Evolutionary conservation across 2,113 vertebrate genomes (phyloP).

Genomic region (Chunga burmeisteri): DNA sequence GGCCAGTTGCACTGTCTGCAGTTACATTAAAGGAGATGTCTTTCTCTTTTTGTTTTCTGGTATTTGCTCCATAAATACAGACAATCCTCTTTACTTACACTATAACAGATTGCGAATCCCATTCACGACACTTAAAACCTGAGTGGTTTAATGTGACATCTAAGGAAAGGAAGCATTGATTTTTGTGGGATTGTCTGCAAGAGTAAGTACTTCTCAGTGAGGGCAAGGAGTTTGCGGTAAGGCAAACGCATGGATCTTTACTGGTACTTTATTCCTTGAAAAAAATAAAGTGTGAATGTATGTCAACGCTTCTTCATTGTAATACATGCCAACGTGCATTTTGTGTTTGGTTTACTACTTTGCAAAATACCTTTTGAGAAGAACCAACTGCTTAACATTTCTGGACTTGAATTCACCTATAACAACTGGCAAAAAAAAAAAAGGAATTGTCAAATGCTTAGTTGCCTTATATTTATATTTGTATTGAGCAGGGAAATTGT

Average conservation of each 20-base stretch:
- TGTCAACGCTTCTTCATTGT: background rate
- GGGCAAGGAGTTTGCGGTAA: background rate
- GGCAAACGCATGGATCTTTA: rapidly evolving
- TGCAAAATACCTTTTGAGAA: background rate
- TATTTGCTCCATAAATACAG: background rate
- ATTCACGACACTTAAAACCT: background rate
- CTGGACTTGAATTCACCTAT: background rate
- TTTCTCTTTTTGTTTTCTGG: background rate
- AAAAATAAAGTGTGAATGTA: background rate
- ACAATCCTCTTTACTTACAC: background rate
- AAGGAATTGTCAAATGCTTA: background rate
- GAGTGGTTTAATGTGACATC: background rate
- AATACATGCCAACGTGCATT: background rate
- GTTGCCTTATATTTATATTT: background rate
- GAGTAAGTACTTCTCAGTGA: background rate
- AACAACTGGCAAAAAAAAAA: background rate
- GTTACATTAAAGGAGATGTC: background rate
- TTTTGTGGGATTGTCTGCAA: background rate
- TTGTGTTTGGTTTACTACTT: background rate
- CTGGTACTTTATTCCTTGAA: background rate
- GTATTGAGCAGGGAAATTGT: background rate
- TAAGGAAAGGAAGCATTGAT: background rate
- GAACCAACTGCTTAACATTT: background rate
- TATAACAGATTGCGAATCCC: background rate
- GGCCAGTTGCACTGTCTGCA: background rate